A percentile compares a stretch with the other conserved stretches of the same genome.
Conservation (phyloP, 2,797 vertebrate species). For the Corythornis leucogaster region DNA sequence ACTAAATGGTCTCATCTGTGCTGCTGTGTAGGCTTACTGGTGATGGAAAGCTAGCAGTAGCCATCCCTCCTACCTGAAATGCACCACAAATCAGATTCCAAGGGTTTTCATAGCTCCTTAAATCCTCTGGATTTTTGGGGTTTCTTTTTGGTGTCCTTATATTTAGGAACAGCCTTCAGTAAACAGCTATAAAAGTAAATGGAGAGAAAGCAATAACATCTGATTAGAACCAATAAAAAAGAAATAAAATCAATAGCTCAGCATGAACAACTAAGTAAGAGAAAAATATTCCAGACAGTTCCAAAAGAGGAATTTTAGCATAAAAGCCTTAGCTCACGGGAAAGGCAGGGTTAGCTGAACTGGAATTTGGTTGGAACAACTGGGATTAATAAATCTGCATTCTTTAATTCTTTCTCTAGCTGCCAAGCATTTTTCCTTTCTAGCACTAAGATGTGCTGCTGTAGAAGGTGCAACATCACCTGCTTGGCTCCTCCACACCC, state of each 20-base stretch:
- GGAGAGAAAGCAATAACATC: conserved; percentile 50
- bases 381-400: conserved; percentile 30
- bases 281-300: conserved; percentile 41
- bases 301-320: conserved; percentile 9
- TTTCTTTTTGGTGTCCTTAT: neutral
- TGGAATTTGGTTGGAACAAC: conserved; percentile 8
- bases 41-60: neutral
- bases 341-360: neutral
- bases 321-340: conserved; percentile 1
- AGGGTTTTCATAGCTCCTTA: neutral
- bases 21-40: neutral
- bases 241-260: conserved; percentile 23
- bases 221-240: conserved; percentile 43
- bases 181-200: conserved; percentile 52
- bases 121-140: neutral
- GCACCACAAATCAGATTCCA: neutral
- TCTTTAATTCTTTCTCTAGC: neutral
- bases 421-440: neutral
- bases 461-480: rapidly evolving
- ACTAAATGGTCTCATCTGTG: conserved; percentile 37
- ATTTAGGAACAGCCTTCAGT: conserved; percentile 26
- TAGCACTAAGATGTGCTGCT: neutral
- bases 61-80: neutral
- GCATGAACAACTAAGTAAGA: neutral
- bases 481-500: neutral